phyloP scores from a whole-genome alignment of 2,888 invertebrate species.

The Pristionchus japonicus region DNA sequence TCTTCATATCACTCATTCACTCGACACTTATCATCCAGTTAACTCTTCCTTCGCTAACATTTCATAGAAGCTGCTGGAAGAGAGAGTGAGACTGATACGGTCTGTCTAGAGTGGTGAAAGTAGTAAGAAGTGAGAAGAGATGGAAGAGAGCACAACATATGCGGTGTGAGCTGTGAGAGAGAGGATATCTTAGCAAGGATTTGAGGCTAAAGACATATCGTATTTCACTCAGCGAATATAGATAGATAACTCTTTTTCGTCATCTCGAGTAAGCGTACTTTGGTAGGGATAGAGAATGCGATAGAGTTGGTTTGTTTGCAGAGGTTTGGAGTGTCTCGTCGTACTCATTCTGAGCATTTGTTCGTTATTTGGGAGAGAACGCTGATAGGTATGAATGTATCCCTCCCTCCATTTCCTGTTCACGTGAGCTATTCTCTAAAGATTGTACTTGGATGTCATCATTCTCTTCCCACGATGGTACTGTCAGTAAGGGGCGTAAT shows the following conservation, averaged over 20 bases:
- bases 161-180: background rate
- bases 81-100: background rate
- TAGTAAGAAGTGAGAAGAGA: background rate
- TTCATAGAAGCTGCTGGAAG: background rate
- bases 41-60: background rate
- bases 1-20: slow-evolving; percentile 18
- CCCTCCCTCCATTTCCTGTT: background rate
- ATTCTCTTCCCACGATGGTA: background rate
- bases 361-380: background rate
- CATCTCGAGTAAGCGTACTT: background rate
- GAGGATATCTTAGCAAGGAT: background rate
- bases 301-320: background rate
- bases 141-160: background rate
- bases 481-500: background rate
- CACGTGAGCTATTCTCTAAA: background rate
- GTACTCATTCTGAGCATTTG: background rate
- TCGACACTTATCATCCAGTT: slow-evolving; percentile 28
- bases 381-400: background rate
- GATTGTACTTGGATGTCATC: slow-evolving; percentile 10
- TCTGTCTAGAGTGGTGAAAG: background rate
- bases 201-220: background rate
- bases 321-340: background rate
- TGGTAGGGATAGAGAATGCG: background rate
- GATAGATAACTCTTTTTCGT: background rate
- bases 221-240: background rate